A percentile compares a stretch with the other conserved stretches of the same genome.
These are phyloP conservation scores for Drosophila parthenogenetica DNA, from an alignment of 2,888 invertebrate species.

Conservation along the genomic window DNA sequence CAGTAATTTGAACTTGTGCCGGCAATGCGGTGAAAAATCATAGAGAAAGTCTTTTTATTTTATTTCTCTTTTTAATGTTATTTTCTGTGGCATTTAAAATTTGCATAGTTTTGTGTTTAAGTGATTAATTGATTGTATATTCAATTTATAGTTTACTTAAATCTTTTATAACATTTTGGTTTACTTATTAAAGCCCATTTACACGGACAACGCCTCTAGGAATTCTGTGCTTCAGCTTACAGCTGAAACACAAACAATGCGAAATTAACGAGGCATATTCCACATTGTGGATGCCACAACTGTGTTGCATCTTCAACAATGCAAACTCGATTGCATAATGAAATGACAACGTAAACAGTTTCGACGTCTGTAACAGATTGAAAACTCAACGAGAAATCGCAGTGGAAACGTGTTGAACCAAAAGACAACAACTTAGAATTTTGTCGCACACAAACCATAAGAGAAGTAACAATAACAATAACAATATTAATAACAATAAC, in stretches of 20 bases:
- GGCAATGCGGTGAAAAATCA: neutral
- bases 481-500: constrained; percentile 28
- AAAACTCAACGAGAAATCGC: constrained; percentile 23
- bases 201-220: neutral
- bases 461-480: constrained; percentile 49
- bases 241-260: neutral
- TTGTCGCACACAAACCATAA: constrained; percentile 49
- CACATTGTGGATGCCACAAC: constrained; percentile 14
- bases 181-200: neutral
- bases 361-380: constrained; percentile 11
- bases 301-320: constrained; percentile 58
- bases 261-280: constrained; percentile 18
- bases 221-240: neutral
- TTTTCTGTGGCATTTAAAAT: too few species aligned
- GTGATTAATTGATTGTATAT: too few species aligned
- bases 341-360: constrained; percentile 45
- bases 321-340: constrained; percentile 71
- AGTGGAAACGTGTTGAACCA: constrained; percentile 46
- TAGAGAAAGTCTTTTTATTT: neutral
- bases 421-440: constrained; percentile 72
- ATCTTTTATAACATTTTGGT: neutral
- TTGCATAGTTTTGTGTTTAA: too few species aligned
- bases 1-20: neutral
- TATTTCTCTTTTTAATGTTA: too few species aligned
- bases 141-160: too few species aligned